Evolutionary conservation across 2,888 invertebrate species (phyloP).

Genomic region (Nemotelus pantherinus): DNA sequence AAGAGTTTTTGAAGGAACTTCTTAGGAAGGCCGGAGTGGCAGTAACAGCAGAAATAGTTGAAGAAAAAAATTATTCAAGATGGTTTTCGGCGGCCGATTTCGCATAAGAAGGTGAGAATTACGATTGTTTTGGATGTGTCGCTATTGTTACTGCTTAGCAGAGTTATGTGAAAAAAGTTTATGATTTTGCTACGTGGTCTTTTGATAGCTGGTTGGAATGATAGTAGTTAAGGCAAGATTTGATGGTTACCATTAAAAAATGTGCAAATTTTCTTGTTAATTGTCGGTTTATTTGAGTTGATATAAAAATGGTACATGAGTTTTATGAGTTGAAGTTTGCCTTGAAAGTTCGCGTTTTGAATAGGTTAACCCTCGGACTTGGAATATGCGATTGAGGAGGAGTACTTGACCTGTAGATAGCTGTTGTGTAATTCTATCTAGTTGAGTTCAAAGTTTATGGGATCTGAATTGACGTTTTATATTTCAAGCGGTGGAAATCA

Average conservation of each 20-base stretch:
- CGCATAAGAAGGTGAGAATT: conserved; percentile 63
- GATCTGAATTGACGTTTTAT: no score
- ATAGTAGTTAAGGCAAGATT: no score
- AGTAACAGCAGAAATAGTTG: conserved; percentile 17
- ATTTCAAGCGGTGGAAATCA: no score
- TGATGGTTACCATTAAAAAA: background rate
- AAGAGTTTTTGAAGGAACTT: background rate
- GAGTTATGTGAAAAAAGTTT: no score
- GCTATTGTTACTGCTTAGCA: no score
- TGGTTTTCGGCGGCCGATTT: conserved; percentile 66
- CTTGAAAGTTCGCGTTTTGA: conserved; percentile 8
- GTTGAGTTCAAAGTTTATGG: no score
- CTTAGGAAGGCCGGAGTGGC: background rate
- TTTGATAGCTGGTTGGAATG: no score
- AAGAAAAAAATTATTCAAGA: conserved; percentile 53
- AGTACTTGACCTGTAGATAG: conserved; percentile 22
- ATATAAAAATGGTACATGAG: background rate
- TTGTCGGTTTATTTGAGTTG: background rate
- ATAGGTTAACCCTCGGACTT: conserved; percentile 5
- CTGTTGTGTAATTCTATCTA: no score
- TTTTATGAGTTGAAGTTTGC: background rate
- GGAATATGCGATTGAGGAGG: conserved; percentile 2
- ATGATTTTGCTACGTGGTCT: no score
- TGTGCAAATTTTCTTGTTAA: conserved; percentile 16
- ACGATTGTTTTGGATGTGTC: background rate